These are phyloP conservation scores for Portevinia maculata DNA, from an alignment of 2,888 invertebrate species.

Conservation along the genomic window DNA sequence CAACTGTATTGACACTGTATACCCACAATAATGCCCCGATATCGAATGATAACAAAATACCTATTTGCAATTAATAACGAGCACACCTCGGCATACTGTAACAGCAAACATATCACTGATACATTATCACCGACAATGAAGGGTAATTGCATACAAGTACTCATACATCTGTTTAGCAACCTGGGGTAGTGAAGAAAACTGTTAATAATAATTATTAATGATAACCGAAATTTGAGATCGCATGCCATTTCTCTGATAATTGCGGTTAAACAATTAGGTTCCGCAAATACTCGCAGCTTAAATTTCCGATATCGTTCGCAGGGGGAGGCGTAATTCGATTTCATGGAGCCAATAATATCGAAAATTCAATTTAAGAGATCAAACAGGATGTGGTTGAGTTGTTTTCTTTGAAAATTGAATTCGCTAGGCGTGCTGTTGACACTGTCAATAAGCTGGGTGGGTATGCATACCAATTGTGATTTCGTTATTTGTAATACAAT, in stretches of 20 bases:
- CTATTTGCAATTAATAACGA: conserved; percentile 33
- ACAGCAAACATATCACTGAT: neutral
- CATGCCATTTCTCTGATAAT: conserved; percentile 31
- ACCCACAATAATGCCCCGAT: conserved; percentile 9
- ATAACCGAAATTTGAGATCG: conserved; percentile 16
- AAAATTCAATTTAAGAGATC: conserved; percentile 17
- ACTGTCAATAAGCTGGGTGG: neutral
- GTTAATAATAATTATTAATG: conserved; percentile 41
- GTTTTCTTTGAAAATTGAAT: conserved; percentile 36
- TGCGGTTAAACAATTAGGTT: conserved; percentile 17
- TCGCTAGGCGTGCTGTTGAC: conserved; percentile 8
- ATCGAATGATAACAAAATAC: conserved; percentile 35
- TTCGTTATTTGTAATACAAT: neutral
- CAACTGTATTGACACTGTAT: neutral
- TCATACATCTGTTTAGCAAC: neutral
- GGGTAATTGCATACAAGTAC: conserved; percentile 14
- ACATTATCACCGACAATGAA: conserved; percentile 16
- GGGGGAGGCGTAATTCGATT: neutral
- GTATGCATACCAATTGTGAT: neutral
- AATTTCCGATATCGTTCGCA: too few species aligned
- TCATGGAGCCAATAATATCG: neutral
- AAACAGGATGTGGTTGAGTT: conserved; percentile 6
- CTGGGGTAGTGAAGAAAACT: neutral
- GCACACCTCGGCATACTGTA: conserved; percentile 8
- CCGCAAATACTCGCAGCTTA: neutral